These are phyloP conservation scores for Melanogrammus aeglefinus DNA, from an alignment of 2,797 vertebrate species.

Conservation along the genomic window DNA sequence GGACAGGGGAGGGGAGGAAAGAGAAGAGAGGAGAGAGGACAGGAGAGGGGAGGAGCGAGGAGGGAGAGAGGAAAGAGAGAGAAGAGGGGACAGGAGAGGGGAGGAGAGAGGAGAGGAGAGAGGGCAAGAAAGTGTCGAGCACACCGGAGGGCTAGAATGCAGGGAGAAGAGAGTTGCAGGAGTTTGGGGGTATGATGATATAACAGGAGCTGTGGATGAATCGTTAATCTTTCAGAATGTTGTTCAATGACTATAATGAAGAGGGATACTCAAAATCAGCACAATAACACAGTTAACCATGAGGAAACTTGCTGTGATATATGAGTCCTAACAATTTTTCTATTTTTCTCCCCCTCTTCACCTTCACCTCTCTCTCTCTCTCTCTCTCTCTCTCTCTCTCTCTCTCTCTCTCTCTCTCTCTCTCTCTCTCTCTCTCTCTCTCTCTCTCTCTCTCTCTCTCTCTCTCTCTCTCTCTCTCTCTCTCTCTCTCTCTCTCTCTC, in stretches of 20 bases:
- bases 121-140: not conserved
- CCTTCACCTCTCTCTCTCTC: not conserved
- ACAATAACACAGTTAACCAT: conserved; percentile 39
- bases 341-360: not conserved
- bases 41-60: not conserved
- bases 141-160: not conserved
- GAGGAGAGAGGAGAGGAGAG: not conserved
- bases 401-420: not conserved
- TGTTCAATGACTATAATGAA: conserved; percentile 52
- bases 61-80: not conserved
- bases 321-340: conserved; percentile 41
- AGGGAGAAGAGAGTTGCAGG: not conserved
- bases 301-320: conserved; percentile 40
- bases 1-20: not conserved
- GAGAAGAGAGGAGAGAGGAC: no score
- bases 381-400: conserved; percentile 5
- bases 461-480: conserved; percentile 34
- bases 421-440: conserved; percentile 12
- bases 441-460: conserved; percentile 1
- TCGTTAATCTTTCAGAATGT: conserved; percentile 33
- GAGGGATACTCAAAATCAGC: conserved; percentile 47
- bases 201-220: conserved; percentile 26
- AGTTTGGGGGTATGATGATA: not conserved
- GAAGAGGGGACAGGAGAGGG: not conserved
- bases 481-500: conserved; percentile 18